A percentile compares a stretch with the other conserved stretches of the same genome.
phyloP scores from a whole-genome alignment of 2,797 vertebrate genomes.

The Margarornis squamiger region DNA sequence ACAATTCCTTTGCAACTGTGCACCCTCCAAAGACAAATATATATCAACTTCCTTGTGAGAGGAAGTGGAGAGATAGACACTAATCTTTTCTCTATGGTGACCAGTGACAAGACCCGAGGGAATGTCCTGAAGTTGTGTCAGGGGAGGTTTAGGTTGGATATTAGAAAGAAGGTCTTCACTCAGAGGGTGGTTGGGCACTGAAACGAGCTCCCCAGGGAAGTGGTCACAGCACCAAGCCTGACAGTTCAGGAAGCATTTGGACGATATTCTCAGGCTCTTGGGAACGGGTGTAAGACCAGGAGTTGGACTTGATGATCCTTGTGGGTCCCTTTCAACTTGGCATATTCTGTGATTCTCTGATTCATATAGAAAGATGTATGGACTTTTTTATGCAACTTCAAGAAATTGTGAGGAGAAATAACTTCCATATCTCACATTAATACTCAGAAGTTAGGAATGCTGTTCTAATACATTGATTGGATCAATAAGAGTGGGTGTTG shows the following conservation, averaged over 20 bases:
- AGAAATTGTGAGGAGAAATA: not conserved
- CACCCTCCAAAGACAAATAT: not conserved
- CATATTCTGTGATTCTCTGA: not conserved
- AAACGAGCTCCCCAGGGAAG: not conserved
- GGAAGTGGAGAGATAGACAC: not conserved
- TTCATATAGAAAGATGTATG: not conserved
- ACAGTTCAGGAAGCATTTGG: not conserved
- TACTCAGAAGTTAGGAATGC: not conserved
- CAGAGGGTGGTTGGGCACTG: not conserved
- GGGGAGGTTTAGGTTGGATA: not conserved
- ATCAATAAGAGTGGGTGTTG: not conserved
- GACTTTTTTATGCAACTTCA: fast-evolving
- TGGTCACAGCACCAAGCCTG: not conserved
- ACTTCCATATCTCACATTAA: not conserved
- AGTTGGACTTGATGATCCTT: not conserved
- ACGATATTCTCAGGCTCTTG: not conserved
- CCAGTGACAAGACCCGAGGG: not conserved
- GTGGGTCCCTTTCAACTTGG: not conserved
- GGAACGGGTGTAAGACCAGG: not conserved
- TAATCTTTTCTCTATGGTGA: not conserved
- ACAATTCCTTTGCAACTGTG: not conserved
- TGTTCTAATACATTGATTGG: not conserved
- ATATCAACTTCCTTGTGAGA: not conserved
- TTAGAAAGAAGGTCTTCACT: not conserved
- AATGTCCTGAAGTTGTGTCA: not conserved